These are phyloP conservation scores for Watsonalla binaria DNA, from an alignment of 2,888 invertebrate species.

Conservation along the genomic window DNA sequence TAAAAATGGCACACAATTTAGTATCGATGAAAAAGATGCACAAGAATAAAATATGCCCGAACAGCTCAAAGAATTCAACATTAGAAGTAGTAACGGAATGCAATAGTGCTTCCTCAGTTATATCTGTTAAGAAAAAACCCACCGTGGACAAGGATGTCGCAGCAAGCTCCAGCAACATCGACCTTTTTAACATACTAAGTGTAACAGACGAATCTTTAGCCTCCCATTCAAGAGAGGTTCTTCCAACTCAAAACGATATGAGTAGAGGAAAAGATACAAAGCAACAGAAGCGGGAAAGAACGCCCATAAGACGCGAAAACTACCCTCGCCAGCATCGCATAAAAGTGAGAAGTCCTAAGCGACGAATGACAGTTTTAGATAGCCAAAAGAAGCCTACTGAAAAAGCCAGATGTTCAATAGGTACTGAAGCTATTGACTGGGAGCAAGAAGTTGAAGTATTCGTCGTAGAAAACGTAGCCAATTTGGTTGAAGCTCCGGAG, in stretches of 20 bases:
- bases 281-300: constrained; percentile 25
- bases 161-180: constrained; percentile 46
- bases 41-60: constrained; percentile 35
- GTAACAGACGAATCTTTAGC: constrained; percentile 8
- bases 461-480: constrained; percentile 18
- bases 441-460: constrained; percentile 29
- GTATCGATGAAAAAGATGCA: constrained; percentile 22
- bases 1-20: constrained; percentile 20
- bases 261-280: constrained; percentile 14
- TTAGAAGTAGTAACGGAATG: constrained; percentile 36
- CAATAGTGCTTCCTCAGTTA: constrained; percentile 28
- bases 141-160: constrained; percentile 45
- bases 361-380: constrained; percentile 30
- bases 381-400: constrained; percentile 24
- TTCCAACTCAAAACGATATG: constrained; percentile 10
- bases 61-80: constrained; percentile 32
- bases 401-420: constrained; percentile 20
- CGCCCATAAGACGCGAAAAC: constrained; percentile 36
- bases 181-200: constrained; percentile 27
- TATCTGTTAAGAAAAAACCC: constrained; percentile 15
- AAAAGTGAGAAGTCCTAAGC: constrained; percentile 62
- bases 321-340: constrained; percentile 48
- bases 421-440: constrained; percentile 40
- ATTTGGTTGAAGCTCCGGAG: constrained; percentile 19
- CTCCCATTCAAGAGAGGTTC: constrained; percentile 8